Conservation (phyloP, 2,797 vertebrate species). For the Remorina albescens region DNA sequence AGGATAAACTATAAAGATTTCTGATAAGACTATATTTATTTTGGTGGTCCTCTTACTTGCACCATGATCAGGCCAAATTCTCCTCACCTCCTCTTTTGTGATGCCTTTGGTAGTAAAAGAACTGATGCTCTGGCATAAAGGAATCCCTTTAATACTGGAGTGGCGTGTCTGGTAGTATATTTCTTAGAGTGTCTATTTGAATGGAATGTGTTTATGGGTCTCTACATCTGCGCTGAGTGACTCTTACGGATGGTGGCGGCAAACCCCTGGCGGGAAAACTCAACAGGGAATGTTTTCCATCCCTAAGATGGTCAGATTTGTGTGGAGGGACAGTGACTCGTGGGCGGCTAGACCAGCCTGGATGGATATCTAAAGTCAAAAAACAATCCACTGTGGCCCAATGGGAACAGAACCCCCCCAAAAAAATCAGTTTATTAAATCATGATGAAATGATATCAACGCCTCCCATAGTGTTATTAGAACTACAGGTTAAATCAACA, state of each 20-base stretch:
- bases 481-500: not conserved
- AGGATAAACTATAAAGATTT: not conserved
- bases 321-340: constrained; percentile 68
- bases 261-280: constrained; percentile 64
- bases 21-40: not conserved
- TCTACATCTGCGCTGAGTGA: constrained; percentile 60
- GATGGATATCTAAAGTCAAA: constrained; percentile 45
- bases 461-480: constrained; percentile 8
- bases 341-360: constrained; percentile 63
- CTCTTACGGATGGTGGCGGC: constrained; percentile 67
- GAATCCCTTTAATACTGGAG: constrained; percentile 8
- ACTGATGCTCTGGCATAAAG: not conserved
- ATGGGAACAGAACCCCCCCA: constrained; percentile 39
- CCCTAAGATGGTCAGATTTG: constrained; percentile 84
- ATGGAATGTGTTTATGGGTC: constrained; percentile 61
- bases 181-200: constrained; percentile 41
- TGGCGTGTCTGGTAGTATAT: constrained; percentile 15
- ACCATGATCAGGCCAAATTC: not conserved
- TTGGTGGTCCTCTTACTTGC: not conserved
- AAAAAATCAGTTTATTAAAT: constrained; percentile 49
- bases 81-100: not conserved
- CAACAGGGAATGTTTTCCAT: constrained; percentile 83
- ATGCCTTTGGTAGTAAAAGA: not conserved
- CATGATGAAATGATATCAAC: constrained; percentile 28
- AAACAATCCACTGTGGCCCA: constrained; percentile 50